Percentiles rank a stretch among this genome's conserved stretches.
Conservation (phyloP, 2,888 invertebrate genomes). For the Trissolcus japonicus region DNA sequence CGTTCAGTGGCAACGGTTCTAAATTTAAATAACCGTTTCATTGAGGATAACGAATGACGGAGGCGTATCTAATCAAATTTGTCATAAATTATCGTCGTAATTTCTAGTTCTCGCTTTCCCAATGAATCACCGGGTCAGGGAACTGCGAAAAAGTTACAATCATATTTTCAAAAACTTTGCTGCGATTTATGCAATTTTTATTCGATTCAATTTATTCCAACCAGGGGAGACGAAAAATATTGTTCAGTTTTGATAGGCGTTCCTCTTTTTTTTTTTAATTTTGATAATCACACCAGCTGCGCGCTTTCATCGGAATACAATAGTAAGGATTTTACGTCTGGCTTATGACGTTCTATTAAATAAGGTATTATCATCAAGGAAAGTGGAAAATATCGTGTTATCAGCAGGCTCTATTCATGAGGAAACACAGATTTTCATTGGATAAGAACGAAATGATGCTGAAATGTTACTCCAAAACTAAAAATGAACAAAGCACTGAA, state of each 20-base stretch:
- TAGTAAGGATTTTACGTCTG: slow-evolving; percentile 11
- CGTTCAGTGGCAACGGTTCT: not conserved
- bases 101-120: not conserved
- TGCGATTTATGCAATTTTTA: not conserved
- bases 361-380: slow-evolving; percentile 11
- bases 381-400: slow-evolving; percentile 1
- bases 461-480: too few species aligned
- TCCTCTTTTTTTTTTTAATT: not conserved
- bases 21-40: slow-evolving; percentile 21
- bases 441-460: slow-evolving; percentile 1
- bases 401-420: not conserved
- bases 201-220: not conserved
- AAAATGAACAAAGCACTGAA: too few species aligned
- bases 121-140: not conserved
- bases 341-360: slow-evolving; percentile 10
- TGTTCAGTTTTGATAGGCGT: not conserved
- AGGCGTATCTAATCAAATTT: slow-evolving; percentile 20
- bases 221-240: not conserved
- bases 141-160: not conserved
- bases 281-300: slow-evolving; percentile 4
- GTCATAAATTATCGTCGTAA: slow-evolving; percentile 13
- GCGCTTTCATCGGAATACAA: slow-evolving; percentile 3
- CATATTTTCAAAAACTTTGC: slow-evolving; percentile 1
- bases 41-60: slow-evolving; percentile 4
- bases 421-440: slow-evolving; percentile 16